Percentiles rank a stretch among this genome's conserved stretches.
phyloP scores from a whole-genome alignment of 2,113 vertebrate species.

The Arvicanthis niloticus region DNA sequence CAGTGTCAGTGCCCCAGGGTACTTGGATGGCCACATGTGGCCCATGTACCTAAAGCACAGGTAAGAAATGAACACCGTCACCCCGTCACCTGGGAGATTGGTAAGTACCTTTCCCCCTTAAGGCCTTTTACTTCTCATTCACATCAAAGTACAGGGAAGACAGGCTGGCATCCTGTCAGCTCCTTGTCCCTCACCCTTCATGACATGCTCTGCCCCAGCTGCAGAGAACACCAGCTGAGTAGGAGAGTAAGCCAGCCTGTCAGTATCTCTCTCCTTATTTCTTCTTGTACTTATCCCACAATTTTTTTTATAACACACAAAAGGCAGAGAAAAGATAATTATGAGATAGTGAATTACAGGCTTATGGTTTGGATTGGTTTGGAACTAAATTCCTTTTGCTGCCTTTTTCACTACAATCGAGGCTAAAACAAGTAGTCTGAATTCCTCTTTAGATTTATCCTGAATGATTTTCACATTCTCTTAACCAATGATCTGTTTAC shows the following conservation, averaged over 20 bases:
- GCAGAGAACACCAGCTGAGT: background rate
- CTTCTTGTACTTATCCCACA: background rate
- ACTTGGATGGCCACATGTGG: slow-evolving; percentile 96
- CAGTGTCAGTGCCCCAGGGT: slow-evolving; percentile 82
- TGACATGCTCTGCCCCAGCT: background rate
- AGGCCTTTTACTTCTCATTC: background rate
- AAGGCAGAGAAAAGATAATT: background rate
- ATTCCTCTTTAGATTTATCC: slow-evolving; percentile 6
- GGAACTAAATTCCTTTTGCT: background rate
- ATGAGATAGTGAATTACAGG: slow-evolving; percentile 14
- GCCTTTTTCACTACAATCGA: background rate
- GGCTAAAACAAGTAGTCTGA: background rate
- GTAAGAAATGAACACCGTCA: slow-evolving; percentile 87
- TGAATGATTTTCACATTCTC: background rate
- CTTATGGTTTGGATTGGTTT: background rate
- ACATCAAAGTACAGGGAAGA: background rate
- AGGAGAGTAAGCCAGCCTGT: background rate
- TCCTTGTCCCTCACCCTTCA: background rate
- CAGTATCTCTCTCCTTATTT: background rate
- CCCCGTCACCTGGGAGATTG: slow-evolving; percentile 82
- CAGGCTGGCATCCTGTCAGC: background rate
- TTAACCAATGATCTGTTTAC: background rate
- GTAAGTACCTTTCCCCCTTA: slow-evolving; percentile 82
- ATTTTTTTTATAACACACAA: background rate
- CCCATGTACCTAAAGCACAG: slow-evolving; percentile 96